Evolutionary conservation across 2,797 vertebrate species (phyloP).

Genomic region (Buceros bicornis): DNA sequence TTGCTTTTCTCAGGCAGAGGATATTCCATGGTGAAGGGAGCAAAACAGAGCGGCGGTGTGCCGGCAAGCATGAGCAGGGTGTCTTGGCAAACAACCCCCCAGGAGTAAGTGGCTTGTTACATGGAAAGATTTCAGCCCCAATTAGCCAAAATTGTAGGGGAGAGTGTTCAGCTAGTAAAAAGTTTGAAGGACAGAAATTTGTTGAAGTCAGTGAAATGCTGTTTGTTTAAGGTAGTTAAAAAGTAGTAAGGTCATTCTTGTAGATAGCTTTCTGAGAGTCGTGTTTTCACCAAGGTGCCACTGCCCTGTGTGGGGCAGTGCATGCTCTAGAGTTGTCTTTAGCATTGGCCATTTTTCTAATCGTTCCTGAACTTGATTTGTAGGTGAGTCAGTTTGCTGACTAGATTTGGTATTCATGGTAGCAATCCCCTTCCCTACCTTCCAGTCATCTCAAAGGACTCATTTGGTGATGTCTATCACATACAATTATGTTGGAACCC

Average conservation of each 20-base stretch:
- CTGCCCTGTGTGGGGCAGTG: background rate
- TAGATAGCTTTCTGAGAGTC: background rate
- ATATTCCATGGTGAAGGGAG: background rate
- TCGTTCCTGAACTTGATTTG: background rate
- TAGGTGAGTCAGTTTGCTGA: background rate
- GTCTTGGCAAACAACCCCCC: background rate
- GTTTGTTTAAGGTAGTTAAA: background rate
- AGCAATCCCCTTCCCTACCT: background rate
- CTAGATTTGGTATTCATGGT: slow-evolving; percentile 23
- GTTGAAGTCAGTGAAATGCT: background rate
- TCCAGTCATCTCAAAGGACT: background rate
- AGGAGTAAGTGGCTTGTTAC: background rate
- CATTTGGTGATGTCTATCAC: slow-evolving; percentile 31
- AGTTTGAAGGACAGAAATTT: background rate
- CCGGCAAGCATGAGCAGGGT: fast-evolving
- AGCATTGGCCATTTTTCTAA: background rate
- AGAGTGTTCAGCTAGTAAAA: background rate
- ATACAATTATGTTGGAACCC: background rate
- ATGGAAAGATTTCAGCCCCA: background rate
- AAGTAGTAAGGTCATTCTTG: background rate
- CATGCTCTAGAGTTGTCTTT: background rate
- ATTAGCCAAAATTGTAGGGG: background rate
- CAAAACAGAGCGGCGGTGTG: background rate
- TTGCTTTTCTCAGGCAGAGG: background rate
- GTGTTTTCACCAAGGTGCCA: background rate